Percentiles rank a stretch among this genome's conserved stretches.
phyloP scores from a whole-genome alignment of 1,140 invertebrate genomes.

The Nixonia krombeini region DNA sequence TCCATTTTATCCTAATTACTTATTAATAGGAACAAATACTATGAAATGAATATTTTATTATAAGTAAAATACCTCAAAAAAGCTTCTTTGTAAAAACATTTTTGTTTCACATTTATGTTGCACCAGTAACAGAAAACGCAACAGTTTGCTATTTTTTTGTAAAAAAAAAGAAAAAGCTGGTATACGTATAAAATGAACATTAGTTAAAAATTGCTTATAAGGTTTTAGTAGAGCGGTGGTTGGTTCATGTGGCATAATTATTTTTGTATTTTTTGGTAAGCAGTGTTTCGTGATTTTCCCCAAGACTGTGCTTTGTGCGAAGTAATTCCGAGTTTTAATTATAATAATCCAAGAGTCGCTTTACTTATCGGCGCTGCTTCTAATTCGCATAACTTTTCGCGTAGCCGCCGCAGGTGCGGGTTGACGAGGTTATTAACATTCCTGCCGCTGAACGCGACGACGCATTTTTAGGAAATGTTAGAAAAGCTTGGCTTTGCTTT shows the following conservation, averaged over 20 bases:
- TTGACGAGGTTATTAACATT: constrained; percentile 34
- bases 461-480: constrained; percentile 24
- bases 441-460: constrained; percentile 9
- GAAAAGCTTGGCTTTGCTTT: too few species aligned
- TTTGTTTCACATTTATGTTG: too few species aligned
- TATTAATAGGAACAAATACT: too few species aligned
- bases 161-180: neutral
- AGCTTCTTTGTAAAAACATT: too few species aligned
- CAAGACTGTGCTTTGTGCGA: neutral
- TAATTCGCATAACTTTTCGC: constrained; percentile 34
- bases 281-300: neutral
- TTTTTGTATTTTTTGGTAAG: neutral
- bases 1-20: too few species aligned
- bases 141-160: neutral
- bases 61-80: too few species aligned
- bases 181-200: neutral
- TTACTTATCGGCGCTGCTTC: constrained; percentile 26
- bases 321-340: constrained; percentile 24
- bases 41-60: too few species aligned
- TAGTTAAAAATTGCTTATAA: neutral
- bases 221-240: too few species aligned
- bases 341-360: constrained; percentile 27
- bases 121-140: too few species aligned
- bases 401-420: constrained; percentile 18
- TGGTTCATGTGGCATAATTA: neutral